Evolutionary conservation across 2,888 invertebrate species (phyloP).

Genomic region (Agrochola litura): DNA sequence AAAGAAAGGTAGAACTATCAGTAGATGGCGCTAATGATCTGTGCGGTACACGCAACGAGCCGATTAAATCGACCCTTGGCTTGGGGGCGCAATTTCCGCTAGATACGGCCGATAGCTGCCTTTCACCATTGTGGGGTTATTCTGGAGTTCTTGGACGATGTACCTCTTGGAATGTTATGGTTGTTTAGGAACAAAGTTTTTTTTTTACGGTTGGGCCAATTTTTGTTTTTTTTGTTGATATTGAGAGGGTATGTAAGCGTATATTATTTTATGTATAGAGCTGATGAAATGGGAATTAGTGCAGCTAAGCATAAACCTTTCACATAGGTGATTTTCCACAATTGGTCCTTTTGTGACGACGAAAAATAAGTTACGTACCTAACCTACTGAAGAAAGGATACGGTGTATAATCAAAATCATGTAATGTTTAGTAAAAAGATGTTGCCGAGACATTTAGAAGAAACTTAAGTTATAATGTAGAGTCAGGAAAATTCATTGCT

Average conservation of each 20-base stretch:
- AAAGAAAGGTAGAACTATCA: constrained; percentile 80
- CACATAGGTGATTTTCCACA: no score
- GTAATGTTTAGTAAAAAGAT: background rate
- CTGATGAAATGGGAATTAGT: background rate
- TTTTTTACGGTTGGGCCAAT: background rate
- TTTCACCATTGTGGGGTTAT: constrained; percentile 68
- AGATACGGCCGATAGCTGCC: constrained; percentile 79
- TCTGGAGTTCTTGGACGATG: constrained; percentile 47
- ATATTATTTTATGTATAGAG: background rate
- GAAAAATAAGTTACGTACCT: background rate
- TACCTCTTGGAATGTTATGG: constrained; percentile 1
- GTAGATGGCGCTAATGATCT: constrained; percentile 84
- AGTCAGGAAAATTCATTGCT: background rate
- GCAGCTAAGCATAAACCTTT: background rate
- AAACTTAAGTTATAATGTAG: background rate
- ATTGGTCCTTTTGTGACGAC: background rate
- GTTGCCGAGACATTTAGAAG: background rate
- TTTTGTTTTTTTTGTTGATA: background rate
- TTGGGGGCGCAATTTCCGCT: constrained; percentile 87
- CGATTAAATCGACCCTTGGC: constrained; percentile 87
- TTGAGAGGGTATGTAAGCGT: background rate
- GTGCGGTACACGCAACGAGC: constrained; percentile 83
- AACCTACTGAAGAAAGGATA: background rate
- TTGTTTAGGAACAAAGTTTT: background rate
- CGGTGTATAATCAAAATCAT: background rate